A percentile compares a stretch with the other conserved stretches of the same genome.
Conservation (phyloP, 2,113 vertebrate genomes). For the Antigone vipio region DNA sequence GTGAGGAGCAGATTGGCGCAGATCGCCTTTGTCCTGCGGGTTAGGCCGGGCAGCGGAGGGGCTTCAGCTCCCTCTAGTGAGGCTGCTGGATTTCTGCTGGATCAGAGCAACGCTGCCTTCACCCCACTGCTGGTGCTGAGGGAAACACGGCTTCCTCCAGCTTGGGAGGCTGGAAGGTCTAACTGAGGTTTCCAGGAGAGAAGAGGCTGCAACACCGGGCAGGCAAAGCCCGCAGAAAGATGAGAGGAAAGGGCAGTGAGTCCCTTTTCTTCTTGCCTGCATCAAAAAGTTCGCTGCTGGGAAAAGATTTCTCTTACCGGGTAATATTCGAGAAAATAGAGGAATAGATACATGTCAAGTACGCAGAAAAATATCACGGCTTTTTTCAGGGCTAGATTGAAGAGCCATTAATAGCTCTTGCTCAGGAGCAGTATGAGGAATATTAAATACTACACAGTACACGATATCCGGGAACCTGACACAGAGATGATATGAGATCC, state of each 20-base stretch:
- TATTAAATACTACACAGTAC: neutral
- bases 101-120: rapidly evolving
- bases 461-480: neutral
- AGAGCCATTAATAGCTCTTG: neutral
- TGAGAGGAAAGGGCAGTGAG: neutral
- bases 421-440: neutral
- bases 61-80: conserved; percentile 55
- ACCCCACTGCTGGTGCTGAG: rapidly evolving
- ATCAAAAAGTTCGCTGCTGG: neutral
- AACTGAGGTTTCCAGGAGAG: rapidly evolving
- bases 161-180: rapidly evolving
- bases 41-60: neutral
- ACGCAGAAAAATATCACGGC: neutral
- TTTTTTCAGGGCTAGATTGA: neutral
- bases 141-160: rapidly evolving
- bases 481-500: neutral
- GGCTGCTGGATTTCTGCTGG: neutral
- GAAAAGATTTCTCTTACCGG: neutral
- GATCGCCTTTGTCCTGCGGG: neutral
- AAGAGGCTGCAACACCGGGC: neutral
- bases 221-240: neutral
- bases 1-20: rapidly evolving
- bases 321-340: neutral
- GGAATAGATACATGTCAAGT: neutral
- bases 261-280: neutral